Base-by-base conservation (phyloP, 2,888 invertebrate species). In the Polydrusus pterygomalis region DNA sequence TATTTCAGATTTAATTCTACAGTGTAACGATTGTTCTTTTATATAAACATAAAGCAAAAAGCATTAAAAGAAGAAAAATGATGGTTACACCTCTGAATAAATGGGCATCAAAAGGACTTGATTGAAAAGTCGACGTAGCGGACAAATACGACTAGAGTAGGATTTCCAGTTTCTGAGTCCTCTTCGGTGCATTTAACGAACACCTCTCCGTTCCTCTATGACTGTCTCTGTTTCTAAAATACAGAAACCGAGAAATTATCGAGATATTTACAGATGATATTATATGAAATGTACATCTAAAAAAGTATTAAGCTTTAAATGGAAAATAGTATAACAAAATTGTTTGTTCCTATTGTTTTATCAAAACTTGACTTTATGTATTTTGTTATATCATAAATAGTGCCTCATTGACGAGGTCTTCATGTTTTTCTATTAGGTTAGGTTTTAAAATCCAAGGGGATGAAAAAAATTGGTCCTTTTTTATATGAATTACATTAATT, bases 101-200 rank as follows among this genome's bases (percentile, higher is more conserved):
- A 75, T 47, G 70, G 73, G 62, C 75, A 84, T 86, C 85, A 86
- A 85, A 85, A 83, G 85, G 84, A 85, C 84, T 86, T 87, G 86
- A 87, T 87, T 87, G 86, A 86, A 86, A 87, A 86, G 85, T 82
- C 86, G 85, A 80, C 86, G 85, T 85, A 86, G 86, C 86, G 86
- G 83, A 85, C 84, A 84, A 86, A 86, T 86, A 84, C 85, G 84
- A 84, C 84, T 84, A 84, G 83, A 85, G 84, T 83, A 83, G 85
- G 86, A 86, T 86, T 85, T 85, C 83, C 82, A 83, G 82, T 83
- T 81, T 82, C 82, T 80, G 82, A 84, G 81, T 83, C 82, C 82
- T 84, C 83, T 84, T 80, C 83, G 83, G 81, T 83, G 83, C 83
- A 83, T 84, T 84, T 84, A 83, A 80, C 82, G 80, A 81, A 83